Evolutionary conservation across 2,888 invertebrate species (phyloP).

Genomic region (Acleris holmiana): DNA sequence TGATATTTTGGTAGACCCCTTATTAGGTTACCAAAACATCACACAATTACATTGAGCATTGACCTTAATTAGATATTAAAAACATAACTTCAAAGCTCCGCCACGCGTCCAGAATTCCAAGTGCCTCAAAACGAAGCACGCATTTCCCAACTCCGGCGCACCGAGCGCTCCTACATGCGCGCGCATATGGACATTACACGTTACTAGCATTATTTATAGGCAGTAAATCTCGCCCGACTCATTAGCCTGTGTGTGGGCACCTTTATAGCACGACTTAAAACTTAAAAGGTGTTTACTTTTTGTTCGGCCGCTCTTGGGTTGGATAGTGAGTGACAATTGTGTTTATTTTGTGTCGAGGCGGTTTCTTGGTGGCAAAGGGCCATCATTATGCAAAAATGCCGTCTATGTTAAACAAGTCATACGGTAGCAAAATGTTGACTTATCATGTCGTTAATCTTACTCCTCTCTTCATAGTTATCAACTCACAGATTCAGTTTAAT

Average conservation of each 20-base stretch:
- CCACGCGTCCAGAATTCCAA: constrained; percentile 15
- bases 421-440: no score
- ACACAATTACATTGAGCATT: no score
- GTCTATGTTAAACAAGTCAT: no score
- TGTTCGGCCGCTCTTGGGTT: constrained; percentile 51
- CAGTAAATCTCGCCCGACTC: constrained; percentile 71
- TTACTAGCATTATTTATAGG: constrained; percentile 75
- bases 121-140: neutral
- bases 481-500: no score
- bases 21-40: no score
- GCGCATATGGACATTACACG: constrained; percentile 62
- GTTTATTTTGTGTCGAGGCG: constrained; percentile 5
- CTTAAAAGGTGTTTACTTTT: constrained; percentile 57
- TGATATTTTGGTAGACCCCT: no score
- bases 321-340: constrained; percentile 28
- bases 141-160: constrained; percentile 10
- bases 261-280: constrained; percentile 61
- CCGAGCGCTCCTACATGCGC: constrained; percentile 39
- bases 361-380: neutral
- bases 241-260: constrained; percentile 78
- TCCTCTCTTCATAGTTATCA: no score
- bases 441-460: no score
- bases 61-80: no score
- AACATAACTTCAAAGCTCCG: neutral
- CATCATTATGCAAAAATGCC: neutral